Evolutionary conservation across 2,888 invertebrate genomes (phyloP).

Genomic region (Aphodius sticticus): DNA sequence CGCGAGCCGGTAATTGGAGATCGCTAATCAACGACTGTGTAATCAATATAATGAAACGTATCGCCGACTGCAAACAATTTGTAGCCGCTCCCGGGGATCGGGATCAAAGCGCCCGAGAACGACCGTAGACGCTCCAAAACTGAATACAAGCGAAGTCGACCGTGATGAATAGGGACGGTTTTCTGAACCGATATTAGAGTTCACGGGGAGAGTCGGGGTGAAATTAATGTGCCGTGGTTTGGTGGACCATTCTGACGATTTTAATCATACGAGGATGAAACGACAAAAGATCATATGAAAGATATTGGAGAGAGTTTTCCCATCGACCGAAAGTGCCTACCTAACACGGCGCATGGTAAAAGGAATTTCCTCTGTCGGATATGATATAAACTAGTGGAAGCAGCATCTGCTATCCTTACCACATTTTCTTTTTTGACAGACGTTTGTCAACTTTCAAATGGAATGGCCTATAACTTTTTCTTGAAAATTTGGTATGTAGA

Average conservation of each 20-base stretch:
- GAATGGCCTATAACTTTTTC: too few relatives aligned
- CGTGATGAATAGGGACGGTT: conserved; percentile 42
- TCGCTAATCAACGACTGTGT: conserved; percentile 23
- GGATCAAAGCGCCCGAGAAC: background rate
- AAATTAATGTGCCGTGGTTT: background rate
- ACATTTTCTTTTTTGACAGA: too few relatives aligned
- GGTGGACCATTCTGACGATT: background rate
- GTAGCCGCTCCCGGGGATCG: conserved; percentile 7
- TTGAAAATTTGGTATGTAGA: too few relatives aligned
- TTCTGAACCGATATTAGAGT: conserved; percentile 38
- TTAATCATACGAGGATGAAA: background rate
- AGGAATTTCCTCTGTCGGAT: too few relatives aligned
- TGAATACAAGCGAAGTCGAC: background rate
- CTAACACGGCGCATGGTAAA: too few relatives aligned
- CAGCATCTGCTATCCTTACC: too few relatives aligned
- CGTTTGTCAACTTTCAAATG: too few relatives aligned
- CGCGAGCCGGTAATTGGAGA: conserved; percentile 25
- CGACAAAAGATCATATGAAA: background rate
- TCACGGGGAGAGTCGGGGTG: conserved; percentile 7
- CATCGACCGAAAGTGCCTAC: too few relatives aligned
- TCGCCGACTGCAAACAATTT: conserved; percentile 30
- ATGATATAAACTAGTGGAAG: too few relatives aligned
- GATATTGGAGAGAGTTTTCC: background rate
- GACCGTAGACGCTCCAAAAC: background rate
- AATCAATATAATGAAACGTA: conserved; percentile 25